These are phyloP conservation scores for Drosophila limbata DNA, from an alignment of 2,888 invertebrate genomes.

Conservation along the genomic window DNA sequence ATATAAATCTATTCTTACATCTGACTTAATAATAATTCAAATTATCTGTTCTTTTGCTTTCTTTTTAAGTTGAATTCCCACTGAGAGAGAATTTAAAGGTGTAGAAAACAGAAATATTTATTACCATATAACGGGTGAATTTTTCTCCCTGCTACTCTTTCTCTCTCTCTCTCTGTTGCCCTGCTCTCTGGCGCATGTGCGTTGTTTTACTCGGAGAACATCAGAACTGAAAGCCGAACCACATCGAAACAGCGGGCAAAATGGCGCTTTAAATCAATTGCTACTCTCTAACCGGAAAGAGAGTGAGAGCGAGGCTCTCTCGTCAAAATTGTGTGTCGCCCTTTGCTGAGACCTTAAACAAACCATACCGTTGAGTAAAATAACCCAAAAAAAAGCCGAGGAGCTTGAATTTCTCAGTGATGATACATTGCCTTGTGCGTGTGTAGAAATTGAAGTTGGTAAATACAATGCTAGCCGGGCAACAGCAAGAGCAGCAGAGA, in stretches of 20 bases:
- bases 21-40: too few relatives aligned
- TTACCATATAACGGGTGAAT: too few relatives aligned
- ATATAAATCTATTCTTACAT: too few relatives aligned
- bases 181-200: slow-evolving; percentile 41
- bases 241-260: slow-evolving; percentile 40
- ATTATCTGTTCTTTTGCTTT: too few relatives aligned
- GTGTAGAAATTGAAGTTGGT: slow-evolving; percentile 42
- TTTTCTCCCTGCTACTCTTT: too few relatives aligned
- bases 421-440: slow-evolving; percentile 32
- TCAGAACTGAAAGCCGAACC: slow-evolving; percentile 47
- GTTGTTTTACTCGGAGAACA: neutral
- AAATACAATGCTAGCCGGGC: slow-evolving; percentile 39
- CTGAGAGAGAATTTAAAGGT: too few relatives aligned
- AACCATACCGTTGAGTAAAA: slow-evolving; percentile 43
- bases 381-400: slow-evolving; percentile 38
- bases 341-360: slow-evolving; percentile 49
- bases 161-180: neutral
- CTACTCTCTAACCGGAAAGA: neutral
- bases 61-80: too few relatives aligned
- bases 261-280: slow-evolving; percentile 47
- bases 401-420: slow-evolving; percentile 44
- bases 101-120: too few relatives aligned
- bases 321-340: slow-evolving; percentile 8
- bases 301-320: slow-evolving; percentile 18
- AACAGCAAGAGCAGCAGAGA: slow-evolving; percentile 33